A percentile compares a stretch with the other conserved stretches of the same genome.
These are phyloP conservation scores for Hemiprocne comata DNA, from an alignment of 2,113 vertebrate genomes.

Conservation along the genomic window DNA sequence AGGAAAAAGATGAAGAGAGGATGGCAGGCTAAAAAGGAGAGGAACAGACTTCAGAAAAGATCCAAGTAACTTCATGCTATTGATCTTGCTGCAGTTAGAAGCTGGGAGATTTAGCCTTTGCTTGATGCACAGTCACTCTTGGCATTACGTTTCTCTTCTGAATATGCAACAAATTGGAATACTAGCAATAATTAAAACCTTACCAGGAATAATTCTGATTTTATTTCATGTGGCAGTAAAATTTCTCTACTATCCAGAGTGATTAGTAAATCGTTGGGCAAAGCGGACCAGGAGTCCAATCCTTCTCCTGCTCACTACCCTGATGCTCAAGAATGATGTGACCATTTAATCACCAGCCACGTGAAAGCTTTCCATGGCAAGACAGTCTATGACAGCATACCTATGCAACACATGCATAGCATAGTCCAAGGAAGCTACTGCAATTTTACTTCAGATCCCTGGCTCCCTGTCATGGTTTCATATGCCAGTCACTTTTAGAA, in stretches of 20 bases:
- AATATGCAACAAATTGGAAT: not conserved
- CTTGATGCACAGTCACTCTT: not conserved
- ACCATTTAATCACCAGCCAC: not conserved
- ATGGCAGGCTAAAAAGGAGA: constrained; percentile 56
- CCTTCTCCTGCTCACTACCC: not conserved
- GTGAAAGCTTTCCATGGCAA: not conserved
- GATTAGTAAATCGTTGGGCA: not conserved
- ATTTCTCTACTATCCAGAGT: not conserved
- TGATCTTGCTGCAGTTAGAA: constrained; percentile 71
- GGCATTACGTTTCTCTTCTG: not conserved
- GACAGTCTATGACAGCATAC: fast-evolving
- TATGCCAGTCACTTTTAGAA: not conserved
- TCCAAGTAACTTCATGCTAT: constrained; percentile 61
- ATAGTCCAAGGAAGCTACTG: not conserved
- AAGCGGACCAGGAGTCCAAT: not conserved
- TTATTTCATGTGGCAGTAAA: not conserved
- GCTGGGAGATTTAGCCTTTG: constrained; percentile 69
- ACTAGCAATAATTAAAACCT: not conserved
- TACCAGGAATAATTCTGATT: not conserved
- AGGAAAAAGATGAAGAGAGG: constrained; percentile 60
- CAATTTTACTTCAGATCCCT: not conserved
- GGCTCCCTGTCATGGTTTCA: not conserved
- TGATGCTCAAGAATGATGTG: not conserved
- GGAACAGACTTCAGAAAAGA: constrained; percentile 65
- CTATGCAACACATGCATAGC: fast-evolving